phyloP scores from a whole-genome alignment of 2,888 invertebrate species.

The Magallana nippona region DNA sequence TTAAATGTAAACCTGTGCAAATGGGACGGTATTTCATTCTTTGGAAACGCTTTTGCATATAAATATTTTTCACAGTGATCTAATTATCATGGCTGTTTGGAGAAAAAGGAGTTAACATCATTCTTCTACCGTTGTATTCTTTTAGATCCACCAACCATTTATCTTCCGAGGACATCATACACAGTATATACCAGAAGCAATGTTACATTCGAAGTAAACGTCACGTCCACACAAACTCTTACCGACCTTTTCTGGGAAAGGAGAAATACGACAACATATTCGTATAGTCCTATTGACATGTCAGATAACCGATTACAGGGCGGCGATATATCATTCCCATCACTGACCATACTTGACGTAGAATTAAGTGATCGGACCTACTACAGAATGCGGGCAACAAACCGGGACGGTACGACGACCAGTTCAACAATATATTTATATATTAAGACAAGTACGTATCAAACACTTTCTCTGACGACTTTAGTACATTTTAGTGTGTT shows the following conservation, averaged over 20 bases:
- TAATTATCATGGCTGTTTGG: too few species aligned
- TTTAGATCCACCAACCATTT: too few species aligned
- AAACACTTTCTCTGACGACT: too few species aligned
- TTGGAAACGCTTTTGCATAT: too few species aligned
- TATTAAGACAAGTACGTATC: too few species aligned
- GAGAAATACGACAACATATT: neutral
- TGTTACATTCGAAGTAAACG: neutral
- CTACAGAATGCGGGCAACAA: neutral
- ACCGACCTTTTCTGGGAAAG: neutral
- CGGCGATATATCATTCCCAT: neutral
- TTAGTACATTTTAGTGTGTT: too few species aligned
- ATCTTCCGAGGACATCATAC: too few species aligned
- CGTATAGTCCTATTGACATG: neutral
- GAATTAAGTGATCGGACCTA: neutral
- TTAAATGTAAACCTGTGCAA: too few species aligned
- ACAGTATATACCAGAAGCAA: neutral
- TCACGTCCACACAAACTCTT: neutral
- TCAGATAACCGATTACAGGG: neutral
- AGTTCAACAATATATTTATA: neutral
- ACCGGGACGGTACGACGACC: neutral
- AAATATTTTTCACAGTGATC: too few species aligned
- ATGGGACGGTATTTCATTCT: too few species aligned
- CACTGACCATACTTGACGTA: neutral
- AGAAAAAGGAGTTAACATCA: too few species aligned
- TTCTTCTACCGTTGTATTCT: too few species aligned